phyloP scores from a whole-genome alignment of 2,797 vertebrate species.

The Forpus xanthops region DNA sequence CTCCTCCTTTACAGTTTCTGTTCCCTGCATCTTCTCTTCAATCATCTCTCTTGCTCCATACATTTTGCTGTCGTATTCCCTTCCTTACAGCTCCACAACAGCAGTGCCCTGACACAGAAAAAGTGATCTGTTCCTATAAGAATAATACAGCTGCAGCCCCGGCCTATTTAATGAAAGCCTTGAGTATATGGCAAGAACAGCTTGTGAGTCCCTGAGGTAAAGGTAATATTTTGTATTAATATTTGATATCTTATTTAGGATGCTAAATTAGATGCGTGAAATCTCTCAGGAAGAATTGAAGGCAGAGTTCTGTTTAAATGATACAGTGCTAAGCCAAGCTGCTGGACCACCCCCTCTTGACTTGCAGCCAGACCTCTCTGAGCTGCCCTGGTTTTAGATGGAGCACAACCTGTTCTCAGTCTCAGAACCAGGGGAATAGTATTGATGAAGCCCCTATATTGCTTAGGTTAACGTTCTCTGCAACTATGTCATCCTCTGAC shows the following conservation, averaged over 20 bases:
- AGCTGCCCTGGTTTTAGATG: not conserved
- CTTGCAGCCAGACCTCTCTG: slow-evolving; percentile 1
- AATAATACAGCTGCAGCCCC: slow-evolving; percentile 38
- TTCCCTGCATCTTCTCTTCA: not conserved
- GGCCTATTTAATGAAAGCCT: slow-evolving; percentile 61
- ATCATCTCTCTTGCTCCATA: not conserved
- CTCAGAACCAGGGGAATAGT: not conserved
- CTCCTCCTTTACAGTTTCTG: not conserved
- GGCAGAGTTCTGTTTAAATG: slow-evolving; percentile 42
- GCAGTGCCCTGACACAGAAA: slow-evolving; percentile 30
- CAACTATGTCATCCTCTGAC: not conserved
- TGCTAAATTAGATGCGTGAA: slow-evolving; percentile 62
- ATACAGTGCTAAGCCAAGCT: not conserved
- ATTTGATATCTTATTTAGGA: slow-evolving; percentile 69
- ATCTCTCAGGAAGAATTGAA: slow-evolving; percentile 11
- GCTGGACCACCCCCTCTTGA: not conserved
- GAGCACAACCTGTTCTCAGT: not conserved
- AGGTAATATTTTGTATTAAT: slow-evolving; percentile 68
- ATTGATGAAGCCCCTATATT: not conserved
- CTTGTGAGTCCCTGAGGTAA: slow-evolving; percentile 51
- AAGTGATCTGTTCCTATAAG: slow-evolving; percentile 17
- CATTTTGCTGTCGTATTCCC: not conserved
- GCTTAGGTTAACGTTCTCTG: not conserved
- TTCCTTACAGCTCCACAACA: not conserved
- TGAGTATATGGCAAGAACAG: slow-evolving; percentile 14